Percentiles rank a stretch among this genome's conserved stretches.
Evolutionary conservation across 2,113 vertebrate species (phyloP).

Genomic region (Chloebia gouldiae): DNA sequence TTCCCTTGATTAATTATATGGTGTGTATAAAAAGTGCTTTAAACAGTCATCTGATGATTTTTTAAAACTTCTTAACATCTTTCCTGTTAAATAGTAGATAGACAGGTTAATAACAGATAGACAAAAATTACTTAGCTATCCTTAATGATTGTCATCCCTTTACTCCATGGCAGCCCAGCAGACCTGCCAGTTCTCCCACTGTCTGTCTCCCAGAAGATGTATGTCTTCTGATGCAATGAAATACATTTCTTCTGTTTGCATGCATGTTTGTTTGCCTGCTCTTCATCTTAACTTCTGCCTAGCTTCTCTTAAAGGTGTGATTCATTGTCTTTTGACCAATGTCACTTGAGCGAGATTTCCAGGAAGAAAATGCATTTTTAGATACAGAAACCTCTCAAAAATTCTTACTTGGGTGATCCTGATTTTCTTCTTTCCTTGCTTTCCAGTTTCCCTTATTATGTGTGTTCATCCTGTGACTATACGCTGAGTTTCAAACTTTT

Average conservation of each 20-base stretch:
- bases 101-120: not conserved
- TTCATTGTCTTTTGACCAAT: not conserved
- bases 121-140: not conserved
- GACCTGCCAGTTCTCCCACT: not conserved
- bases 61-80: not conserved
- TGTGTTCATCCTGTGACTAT: not conserved
- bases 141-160: not conserved
- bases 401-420: not conserved
- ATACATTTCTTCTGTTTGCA: not conserved
- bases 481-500: not conserved
- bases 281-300: not conserved
- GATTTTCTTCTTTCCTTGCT: not conserved
- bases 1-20: not conserved
- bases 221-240: not conserved
- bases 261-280: not conserved
- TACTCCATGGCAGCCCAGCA: conserved; percentile 2
- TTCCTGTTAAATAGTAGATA: not conserved
- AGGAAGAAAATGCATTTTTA: not conserved
- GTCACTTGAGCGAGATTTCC: not conserved
- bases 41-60: not conserved
- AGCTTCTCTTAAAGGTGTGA: not conserved
- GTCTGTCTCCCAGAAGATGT: not conserved
- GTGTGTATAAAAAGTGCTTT: not conserved
- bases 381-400: not conserved
- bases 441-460: not conserved